Evolutionary conservation across 2,888 invertebrate genomes (phyloP), one percentile per base, ranked within the genome.

Genomic region (Drosophila greeni): DNA sequence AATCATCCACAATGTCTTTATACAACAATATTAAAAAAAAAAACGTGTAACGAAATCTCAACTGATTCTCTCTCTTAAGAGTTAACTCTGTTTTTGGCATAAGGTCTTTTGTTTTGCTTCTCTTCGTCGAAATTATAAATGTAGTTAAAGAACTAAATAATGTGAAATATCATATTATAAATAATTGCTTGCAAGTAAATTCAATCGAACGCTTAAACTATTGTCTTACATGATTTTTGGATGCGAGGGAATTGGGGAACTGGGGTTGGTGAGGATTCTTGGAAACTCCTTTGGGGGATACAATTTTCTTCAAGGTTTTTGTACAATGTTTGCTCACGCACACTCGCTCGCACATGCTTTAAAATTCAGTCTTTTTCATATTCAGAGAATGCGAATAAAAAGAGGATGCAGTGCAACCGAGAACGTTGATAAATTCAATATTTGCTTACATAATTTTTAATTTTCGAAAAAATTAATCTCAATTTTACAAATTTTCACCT

Each of bases 281-380:
- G 26, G 42, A 20, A 26, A 36, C 31, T 54, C 18, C n/a, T 60
- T 34, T 18, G 26, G 42, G 42, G 34, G 33, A 31, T 34, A 29
- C 55, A 29, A 14, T 29, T 45, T 34, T 18, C n/a, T 23, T 11
- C n/a, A 24, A 9, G 40, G 40, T 24, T 20, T 42, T 42, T 58
- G 49, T 58, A 42, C 65, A 67, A 67, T 43, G 29, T 36, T 31
- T 68, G 69, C 43, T 68, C 51, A 37, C 48, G 16, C 51, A 57
- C 23, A 29, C 52, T 31, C 29, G 67, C 64, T 56, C 55, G 60
- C 37, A 54, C 56, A 36, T 39, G 34, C 23, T 62, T 62, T 61
- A 47, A 78, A 73, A 69, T 75, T 81, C 78, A 83, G 82, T 78
- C 84, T 78, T 78, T 81, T 78, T 75, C 60, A 66, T 74, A 62